A percentile compares a stretch with the other conserved stretches of the same genome.
Conservation (phyloP, 2,113 vertebrate genomes). For the Leucoraja erinaceus region DNA sequence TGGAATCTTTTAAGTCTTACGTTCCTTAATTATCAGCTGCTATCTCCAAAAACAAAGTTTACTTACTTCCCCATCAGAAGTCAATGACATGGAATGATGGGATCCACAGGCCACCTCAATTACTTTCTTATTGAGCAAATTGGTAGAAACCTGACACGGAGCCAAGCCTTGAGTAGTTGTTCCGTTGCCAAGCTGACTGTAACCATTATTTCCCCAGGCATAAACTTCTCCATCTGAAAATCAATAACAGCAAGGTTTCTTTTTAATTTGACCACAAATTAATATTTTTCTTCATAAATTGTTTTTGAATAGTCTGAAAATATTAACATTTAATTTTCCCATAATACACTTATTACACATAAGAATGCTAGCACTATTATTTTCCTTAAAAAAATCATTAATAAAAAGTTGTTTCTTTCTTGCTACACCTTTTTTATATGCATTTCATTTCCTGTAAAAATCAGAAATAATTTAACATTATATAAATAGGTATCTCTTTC, state of each 20-base stretch:
- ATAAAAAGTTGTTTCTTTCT: too few species aligned
- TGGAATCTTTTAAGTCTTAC: background rate
- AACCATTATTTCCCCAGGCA: slow-evolving; percentile 95
- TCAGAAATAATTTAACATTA: background rate
- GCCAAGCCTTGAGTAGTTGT: slow-evolving; percentile 79
- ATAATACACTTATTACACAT: background rate
- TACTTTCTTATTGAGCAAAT: slow-evolving; percentile 84
- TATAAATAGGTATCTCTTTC: background rate
- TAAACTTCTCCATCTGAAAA: slow-evolving; percentile 87
- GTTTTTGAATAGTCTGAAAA: background rate
- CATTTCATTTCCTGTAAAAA: background rate
- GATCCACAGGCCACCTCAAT: slow-evolving; percentile 90
- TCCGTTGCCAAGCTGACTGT: slow-evolving; percentile 90
- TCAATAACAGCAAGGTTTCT: slow-evolving; percentile 39
- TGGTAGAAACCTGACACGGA: slow-evolving; percentile 86
- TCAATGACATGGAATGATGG: slow-evolving; percentile 88
- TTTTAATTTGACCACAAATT: background rate
- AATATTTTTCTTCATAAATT: background rate
- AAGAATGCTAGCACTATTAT: background rate
- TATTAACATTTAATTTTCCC: background rate
- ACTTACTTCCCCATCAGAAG: slow-evolving; percentile 86
- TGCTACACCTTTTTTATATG: too few species aligned
- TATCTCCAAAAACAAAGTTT: background rate
- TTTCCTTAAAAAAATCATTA: background rate
- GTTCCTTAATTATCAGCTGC: background rate